These are phyloP conservation scores for Drosophila teissieri DNA, from an alignment of 1,140 invertebrate species.

Conservation along the genomic window DNA sequence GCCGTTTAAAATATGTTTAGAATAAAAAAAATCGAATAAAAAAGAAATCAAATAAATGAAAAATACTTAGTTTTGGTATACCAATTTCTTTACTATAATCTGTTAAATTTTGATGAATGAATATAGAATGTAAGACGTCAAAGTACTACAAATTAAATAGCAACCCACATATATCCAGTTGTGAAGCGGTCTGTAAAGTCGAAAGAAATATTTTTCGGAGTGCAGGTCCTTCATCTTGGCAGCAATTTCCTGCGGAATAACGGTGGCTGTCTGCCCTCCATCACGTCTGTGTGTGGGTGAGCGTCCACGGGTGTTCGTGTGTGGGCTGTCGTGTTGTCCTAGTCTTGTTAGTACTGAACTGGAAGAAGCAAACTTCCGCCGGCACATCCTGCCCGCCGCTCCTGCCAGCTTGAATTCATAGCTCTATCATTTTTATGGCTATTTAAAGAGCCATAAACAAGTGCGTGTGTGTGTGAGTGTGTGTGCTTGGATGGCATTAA, in stretches of 20 bases:
- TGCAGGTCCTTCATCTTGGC: constrained; percentile 41
- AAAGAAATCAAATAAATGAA: no score
- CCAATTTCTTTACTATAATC: no score
- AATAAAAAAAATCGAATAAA: no score
- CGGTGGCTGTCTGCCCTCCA: constrained; percentile 48
- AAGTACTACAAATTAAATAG: not conserved
- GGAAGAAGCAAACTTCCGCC: constrained; percentile 68
- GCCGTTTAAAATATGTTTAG: not conserved
- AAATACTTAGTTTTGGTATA: no score
- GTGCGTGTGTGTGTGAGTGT: constrained; percentile 8
- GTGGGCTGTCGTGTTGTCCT: constrained; percentile 30
- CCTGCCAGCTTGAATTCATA: constrained; percentile 23
- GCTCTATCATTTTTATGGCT: constrained; percentile 77
- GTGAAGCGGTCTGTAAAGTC: not conserved
- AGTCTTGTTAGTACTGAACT: constrained; percentile 63
- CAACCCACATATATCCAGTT: no score
- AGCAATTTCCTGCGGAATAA: constrained; percentile 65
- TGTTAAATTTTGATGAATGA: no score
- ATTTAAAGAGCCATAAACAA: constrained; percentile 74
- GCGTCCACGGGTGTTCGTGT: not conserved
- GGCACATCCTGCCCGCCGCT: constrained; percentile 62
- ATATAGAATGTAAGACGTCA: no score
- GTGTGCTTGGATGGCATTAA: constrained; percentile 54
- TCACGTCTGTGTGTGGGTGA: constrained; percentile 20
- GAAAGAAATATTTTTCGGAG: not conserved